phyloP scores from a whole-genome alignment of 2,113 vertebrate species.

The Heteronetta atricapilla region DNA sequence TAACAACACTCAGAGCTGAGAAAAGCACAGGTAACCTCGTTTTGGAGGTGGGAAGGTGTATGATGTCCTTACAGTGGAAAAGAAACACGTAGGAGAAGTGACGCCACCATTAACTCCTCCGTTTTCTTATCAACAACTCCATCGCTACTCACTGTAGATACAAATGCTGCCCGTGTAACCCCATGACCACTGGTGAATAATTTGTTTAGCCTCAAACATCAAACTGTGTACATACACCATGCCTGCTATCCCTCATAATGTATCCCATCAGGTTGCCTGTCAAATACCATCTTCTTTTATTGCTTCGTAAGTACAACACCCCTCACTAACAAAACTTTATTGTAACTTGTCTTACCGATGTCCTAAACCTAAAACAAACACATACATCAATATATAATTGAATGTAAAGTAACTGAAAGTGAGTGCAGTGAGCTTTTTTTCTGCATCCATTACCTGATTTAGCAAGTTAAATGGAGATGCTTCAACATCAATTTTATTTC shows the following conservation, averaged over 20 bases:
- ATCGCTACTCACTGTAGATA: background rate
- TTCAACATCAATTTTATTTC: background rate
- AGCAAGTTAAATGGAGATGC: background rate
- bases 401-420: background rate
- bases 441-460: background rate
- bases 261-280: background rate
- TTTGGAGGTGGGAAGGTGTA: background rate
- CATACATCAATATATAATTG: background rate
- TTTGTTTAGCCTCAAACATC: background rate
- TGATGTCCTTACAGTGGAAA: background rate
- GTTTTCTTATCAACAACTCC: background rate
- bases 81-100: background rate
- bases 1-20: background rate
- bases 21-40: background rate
- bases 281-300: background rate
- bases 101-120: background rate
- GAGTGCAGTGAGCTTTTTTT: background rate
- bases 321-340: background rate
- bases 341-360: background rate
- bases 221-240: background rate
- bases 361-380: background rate
- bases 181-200: rapidly evolving
- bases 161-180: background rate
- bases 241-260: background rate
- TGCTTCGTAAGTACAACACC: rapidly evolving